Conservation (phyloP, 2,113 vertebrate species). For the Ursus arctos region DNA sequence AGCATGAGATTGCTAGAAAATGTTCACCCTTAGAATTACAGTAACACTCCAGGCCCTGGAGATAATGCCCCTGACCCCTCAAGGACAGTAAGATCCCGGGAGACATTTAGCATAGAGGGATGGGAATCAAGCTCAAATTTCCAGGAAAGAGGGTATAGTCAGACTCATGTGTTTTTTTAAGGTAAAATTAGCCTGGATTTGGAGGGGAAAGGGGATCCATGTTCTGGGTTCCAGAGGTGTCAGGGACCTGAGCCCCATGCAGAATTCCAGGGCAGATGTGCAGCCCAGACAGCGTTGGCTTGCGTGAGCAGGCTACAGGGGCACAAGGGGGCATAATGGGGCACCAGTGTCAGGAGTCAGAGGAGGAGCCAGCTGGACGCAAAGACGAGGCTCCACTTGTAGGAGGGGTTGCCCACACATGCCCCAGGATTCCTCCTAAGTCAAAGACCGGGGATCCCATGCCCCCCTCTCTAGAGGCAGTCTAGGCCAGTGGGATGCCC, state of each 20-base stretch:
- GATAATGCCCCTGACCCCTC: not conserved
- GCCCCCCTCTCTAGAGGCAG: not conserved
- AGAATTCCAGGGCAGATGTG: not conserved
- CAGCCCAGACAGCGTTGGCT: not conserved
- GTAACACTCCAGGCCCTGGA: not conserved
- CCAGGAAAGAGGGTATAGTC: not conserved
- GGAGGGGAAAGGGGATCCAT: not conserved
- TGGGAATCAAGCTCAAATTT: not conserved
- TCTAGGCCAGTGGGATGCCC: not conserved
- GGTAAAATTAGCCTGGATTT: not conserved
- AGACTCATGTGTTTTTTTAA: not conserved
- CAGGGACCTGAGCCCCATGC: not conserved
- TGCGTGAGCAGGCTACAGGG: accelerated
- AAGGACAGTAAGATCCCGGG: not conserved
- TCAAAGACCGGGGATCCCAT: not conserved
- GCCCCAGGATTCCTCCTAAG: not conserved
- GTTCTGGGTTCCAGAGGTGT: not conserved
- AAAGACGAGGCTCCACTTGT: not conserved
- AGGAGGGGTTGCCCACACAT: not conserved
- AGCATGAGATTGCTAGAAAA: not conserved
- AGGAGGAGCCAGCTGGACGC: not conserved
- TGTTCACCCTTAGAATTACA: not conserved
- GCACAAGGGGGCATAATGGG: accelerated
- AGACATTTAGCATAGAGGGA: not conserved
- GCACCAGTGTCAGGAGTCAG: not conserved